Evolutionary conservation across 2,113 vertebrate genomes (phyloP), one percentile per base, ranked within the genome.

Genomic region (Menura novaehollandiae): DNA sequence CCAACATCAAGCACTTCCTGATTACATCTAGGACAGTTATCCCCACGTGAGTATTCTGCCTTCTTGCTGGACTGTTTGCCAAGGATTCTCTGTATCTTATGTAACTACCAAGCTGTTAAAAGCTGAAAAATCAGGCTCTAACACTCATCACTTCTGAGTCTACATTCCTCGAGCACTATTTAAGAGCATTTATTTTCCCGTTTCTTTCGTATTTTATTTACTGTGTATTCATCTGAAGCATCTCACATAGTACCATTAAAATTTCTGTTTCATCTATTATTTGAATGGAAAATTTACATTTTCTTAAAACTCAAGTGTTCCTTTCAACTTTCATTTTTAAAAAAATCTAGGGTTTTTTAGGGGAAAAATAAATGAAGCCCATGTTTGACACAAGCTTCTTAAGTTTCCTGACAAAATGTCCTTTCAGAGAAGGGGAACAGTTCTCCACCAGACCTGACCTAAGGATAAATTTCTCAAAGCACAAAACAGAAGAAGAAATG

Each of bases 31-130:
- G 64, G 80, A 80, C 24, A 74, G 67, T 49, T 88, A 28, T 85
- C 28, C 90, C 58, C 71, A 85, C 10, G 1, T 1, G 0, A 26
- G 58, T 26, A 56, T 82, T 85, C 53, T 93, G 81, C 72, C 82
- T 93, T 74, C 67, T 90, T 66, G 51, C 59, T 77, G 92, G 67
- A 33, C 86, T 74, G 43, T 41, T 74, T 86, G 88, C 43, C 91
- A 95, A 94, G 63, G 72, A 93, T 86, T 86, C 92, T 62, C 59
- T 83, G 47, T n/a, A 30, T 66, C 67, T 93, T 89, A 91, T 30
- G 20, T 91, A 97, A 96, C 91, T 44, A 81, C 59, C 89, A 93
- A 96, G 91, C 64, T 95, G 86, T 63, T 74, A 92, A 20, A 78
- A 84, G 43, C 68, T 32, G 56, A 63, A 84, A 93, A 94, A 86